Evolutionary conservation across 2,797 vertebrate species (phyloP), one percentile per base, ranked within the genome.

Genomic region (Diplodus puntazzo): DNA sequence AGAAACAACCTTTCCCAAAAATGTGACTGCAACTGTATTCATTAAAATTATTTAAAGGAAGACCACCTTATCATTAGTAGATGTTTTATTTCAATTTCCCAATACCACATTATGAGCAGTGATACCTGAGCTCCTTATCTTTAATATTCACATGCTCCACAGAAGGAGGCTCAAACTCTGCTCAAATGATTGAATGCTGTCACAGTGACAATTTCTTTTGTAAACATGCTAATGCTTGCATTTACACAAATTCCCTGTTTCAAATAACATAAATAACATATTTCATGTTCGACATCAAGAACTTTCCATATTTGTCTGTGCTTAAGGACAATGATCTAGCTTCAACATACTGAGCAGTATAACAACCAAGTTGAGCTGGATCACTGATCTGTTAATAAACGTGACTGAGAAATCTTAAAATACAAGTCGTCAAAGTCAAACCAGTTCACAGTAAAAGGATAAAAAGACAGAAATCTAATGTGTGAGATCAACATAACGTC

Each of bases 1-100:
- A 60, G 17, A 54, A 34, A 59, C 30, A 48, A 57, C 21, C 17
- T 42, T 67, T 72, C 16, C 21, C 21, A 58, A 43, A 5, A 55
- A 60, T 17, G 39, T 23, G 61, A 60, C 39, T 79, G 53, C 61
- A 18, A 16, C 45, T 68, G 23, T 45, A 58, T 53, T 66, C 18
- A 58, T 4, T 21, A n/a, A 20, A 46, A 59, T 16, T 0, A 67
- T 39, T 25, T 48, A 2, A 71, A 50, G 45, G 20, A 52, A 30
- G 18, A 4, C 5, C n/a, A 58, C 25, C 2, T 50, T 39, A 39
- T 39, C 1, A 39, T 39, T 39, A 39, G 34, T 10, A 39, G 34
- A 39, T 39, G 34, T 43, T 9, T 52, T 16, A 21, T 72, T 54
- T 64, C 14, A 8, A 21, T 16, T 9, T 39, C 8, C 21, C 25